Conservation (phyloP, 2,888 invertebrate genomes). For the Choristoneura rosaceana region DNA sequence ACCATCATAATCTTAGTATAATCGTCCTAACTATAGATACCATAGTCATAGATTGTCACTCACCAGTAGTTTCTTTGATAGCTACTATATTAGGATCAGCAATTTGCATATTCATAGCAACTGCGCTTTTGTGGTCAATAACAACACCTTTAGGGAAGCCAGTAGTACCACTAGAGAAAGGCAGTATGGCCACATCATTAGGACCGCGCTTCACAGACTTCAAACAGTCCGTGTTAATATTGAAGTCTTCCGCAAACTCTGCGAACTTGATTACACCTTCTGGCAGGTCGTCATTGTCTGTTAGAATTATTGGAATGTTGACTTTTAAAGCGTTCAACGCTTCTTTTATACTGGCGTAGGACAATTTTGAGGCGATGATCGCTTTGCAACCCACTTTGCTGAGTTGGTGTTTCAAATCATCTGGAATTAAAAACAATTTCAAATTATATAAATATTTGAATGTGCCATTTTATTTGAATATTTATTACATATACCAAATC, state of each 20-base stretch:
- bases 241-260: constrained; percentile 85
- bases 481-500: too few species aligned
- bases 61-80: constrained; percentile 73
- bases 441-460: too few species aligned
- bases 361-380: constrained; percentile 86
- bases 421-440: constrained; percentile 71
- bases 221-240: constrained; percentile 80
- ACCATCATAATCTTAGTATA: too few species aligned
- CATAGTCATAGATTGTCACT: constrained; percentile 39
- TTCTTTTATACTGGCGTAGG: constrained; percentile 77
- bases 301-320: constrained; percentile 82
- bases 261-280: constrained; percentile 87
- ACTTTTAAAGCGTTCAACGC: constrained; percentile 76
- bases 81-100: constrained; percentile 67
- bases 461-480: too few species aligned
- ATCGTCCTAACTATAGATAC: too few species aligned
- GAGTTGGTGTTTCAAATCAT: constrained; percentile 89
- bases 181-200: constrained; percentile 88
- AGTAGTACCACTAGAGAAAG: constrained; percentile 95
- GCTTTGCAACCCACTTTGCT: constrained; percentile 86
- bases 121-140: constrained; percentile 86
- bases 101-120: constrained; percentile 78
- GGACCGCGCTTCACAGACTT: constrained; percentile 71
- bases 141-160: constrained; percentile 92
- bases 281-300: constrained; percentile 76